A percentile compares a stretch with the other conserved stretches of the same genome.
phyloP scores from a whole-genome alignment of 2,797 vertebrate species.

The Dipus sagitta region DNA sequence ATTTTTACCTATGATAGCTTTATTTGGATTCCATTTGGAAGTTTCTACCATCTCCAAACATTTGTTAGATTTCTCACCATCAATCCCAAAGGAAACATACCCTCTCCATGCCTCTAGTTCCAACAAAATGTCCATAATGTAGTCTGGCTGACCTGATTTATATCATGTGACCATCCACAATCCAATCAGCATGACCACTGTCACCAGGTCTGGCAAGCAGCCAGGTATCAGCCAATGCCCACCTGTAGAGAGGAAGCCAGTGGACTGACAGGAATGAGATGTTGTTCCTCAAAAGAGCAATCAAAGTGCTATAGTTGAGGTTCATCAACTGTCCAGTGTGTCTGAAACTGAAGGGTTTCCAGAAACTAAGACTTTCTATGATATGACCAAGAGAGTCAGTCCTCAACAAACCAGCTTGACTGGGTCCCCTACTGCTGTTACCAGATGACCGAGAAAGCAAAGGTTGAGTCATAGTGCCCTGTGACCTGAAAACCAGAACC shows the following conservation, averaged over 20 bases:
- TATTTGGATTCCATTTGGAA: background rate
- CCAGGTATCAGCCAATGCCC: background rate
- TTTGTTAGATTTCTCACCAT: background rate
- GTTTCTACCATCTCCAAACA: background rate
- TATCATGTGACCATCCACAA: background rate
- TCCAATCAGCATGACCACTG: background rate
- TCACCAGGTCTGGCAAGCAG: background rate
- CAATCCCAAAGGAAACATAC: background rate
- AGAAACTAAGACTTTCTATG: background rate
- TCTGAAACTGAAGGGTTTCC: constrained; percentile 3
- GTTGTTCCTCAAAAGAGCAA: background rate
- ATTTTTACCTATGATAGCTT: background rate
- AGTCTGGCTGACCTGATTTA: background rate
- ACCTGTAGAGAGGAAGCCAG: background rate
- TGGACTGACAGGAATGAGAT: background rate
- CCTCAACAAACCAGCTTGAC: background rate
- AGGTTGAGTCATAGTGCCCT: background rate
- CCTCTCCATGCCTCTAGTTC: background rate
- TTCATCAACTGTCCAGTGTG: background rate
- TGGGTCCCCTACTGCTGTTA: background rate
- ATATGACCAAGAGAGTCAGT: background rate
- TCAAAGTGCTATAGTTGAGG: background rate
- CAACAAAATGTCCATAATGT: background rate
- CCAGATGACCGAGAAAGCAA: constrained; percentile 58
- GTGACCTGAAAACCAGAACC: background rate